phyloP scores from a whole-genome alignment of 2,888 invertebrate species.

The Napeogenes sylphis region DNA sequence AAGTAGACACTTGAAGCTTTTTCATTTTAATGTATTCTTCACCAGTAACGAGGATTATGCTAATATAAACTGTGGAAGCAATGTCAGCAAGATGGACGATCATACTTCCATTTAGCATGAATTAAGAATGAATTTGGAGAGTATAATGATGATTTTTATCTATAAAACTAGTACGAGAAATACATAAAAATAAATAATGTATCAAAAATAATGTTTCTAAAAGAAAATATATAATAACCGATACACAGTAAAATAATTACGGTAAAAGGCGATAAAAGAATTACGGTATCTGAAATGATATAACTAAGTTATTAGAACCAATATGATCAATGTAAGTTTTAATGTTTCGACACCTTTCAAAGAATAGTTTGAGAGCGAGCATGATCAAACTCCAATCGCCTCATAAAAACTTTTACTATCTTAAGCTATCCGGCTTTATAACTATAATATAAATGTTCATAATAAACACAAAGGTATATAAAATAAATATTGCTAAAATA shows the following conservation, averaged over 20 bases:
- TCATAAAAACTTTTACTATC: slow-evolving; percentile 67
- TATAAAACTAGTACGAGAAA: too few relatives aligned
- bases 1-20: slow-evolving; percentile 13
- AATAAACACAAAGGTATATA: too few relatives aligned
- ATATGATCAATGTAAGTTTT: too few relatives aligned
- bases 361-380: slow-evolving; percentile 17
- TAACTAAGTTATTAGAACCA: too few relatives aligned
- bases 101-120: slow-evolving; percentile 1
- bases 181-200: too few relatives aligned
- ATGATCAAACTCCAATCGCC: slow-evolving; percentile 43
- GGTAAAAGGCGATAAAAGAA: too few relatives aligned
- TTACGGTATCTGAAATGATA: too few relatives aligned
- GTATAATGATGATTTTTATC: not conserved
- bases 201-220: too few relatives aligned
- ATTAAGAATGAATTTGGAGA: not conserved
- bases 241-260: too few relatives aligned
- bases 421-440: slow-evolving; percentile 26
- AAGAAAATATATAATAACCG: too few relatives aligned
- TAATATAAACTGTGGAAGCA: slow-evolving; percentile 7
- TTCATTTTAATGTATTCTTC: slow-evolving; percentile 8
- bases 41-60: not conserved
- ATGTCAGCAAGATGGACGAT: slow-evolving; percentile 6
- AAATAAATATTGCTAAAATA: too few relatives aligned
- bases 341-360: not conserved
- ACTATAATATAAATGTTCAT: too few relatives aligned